Percentiles rank a stretch among this genome's conserved stretches.
phyloP scores from a whole-genome alignment of 1,140 invertebrate genomes.

The Papilio helenus region DNA sequence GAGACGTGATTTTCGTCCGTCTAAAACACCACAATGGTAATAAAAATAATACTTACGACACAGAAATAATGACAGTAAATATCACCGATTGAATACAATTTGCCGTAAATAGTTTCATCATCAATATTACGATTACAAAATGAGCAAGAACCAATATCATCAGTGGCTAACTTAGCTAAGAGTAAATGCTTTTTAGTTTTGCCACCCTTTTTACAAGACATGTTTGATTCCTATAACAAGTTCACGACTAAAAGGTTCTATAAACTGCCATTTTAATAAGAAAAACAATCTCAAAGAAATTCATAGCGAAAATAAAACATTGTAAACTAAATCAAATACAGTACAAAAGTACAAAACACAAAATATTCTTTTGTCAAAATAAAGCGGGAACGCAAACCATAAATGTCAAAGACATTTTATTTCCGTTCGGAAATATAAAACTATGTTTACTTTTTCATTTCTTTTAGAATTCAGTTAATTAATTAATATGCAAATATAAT shows the following conservation, averaged over 20 bases:
- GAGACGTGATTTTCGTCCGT: no score
- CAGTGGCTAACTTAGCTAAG: conserved; percentile 61
- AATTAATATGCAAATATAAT: not conserved
- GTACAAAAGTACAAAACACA: not conserved
- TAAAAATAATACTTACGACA: conserved; percentile 62
- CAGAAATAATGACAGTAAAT: conserved; percentile 78
- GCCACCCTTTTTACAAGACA: conserved; percentile 41
- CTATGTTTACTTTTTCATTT: not conserved
- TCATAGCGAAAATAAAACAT: not conserved
- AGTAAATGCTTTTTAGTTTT: conserved; percentile 50
- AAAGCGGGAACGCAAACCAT: conserved; percentile 7
- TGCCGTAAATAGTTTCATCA: conserved; percentile 71
- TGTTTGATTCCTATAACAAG: conserved; percentile 18
- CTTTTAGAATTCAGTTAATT: not conserved
- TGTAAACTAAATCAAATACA: not conserved
- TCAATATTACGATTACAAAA: conserved; percentile 67
- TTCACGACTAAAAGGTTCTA: not conserved
- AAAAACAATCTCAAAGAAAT: conserved; percentile 2
- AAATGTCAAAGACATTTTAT: not conserved
- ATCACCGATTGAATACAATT: conserved; percentile 70
- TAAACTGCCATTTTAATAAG: not conserved
- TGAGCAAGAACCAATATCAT: conserved; percentile 58
- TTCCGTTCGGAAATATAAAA: conserved; percentile 20
- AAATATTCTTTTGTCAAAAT: conserved; percentile 25
- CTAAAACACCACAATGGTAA: not conserved